Percentiles rank a stretch among this genome's conserved stretches.
These are phyloP conservation scores for Sebastes wilsoni DNA, from an alignment of 2,797 vertebrate genomes.

Conservation along the genomic window DNA sequence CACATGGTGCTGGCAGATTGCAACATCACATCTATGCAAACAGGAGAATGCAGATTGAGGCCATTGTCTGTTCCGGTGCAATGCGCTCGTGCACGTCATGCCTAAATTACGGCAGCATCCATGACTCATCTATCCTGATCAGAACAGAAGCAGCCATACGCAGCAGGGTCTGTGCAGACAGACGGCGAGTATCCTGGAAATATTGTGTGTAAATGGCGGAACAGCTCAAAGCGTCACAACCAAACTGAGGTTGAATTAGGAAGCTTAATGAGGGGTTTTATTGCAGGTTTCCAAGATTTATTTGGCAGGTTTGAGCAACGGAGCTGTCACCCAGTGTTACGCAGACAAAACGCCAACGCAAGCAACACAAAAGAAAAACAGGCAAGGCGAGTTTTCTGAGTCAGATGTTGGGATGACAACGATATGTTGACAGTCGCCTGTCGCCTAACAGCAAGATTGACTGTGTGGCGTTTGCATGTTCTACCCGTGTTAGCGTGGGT, in stretches of 20 bases:
- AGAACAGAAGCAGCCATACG: not conserved
- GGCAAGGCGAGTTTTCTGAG: not conserved
- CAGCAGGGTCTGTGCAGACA: not conserved
- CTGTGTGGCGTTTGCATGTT: too few species aligned
- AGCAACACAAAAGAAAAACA: not conserved
- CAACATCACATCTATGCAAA: not conserved
- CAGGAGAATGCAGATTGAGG: not conserved
- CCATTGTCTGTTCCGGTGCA: not conserved
- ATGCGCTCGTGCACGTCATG: not conserved
- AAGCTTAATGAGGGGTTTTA: constrained; percentile 12
- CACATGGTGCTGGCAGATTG: not conserved
- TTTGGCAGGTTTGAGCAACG: not conserved
- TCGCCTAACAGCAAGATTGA: too few species aligned
- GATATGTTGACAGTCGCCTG: not conserved
- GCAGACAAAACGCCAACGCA: not conserved
- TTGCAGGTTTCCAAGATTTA: constrained; percentile 6
- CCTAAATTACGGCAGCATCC: not conserved
- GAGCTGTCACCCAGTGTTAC: not conserved
- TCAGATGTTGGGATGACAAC: not conserved
- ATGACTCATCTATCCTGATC: constrained; percentile 18
- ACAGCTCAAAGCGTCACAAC: not conserved
- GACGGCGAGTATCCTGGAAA: not conserved
- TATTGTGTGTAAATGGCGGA: not conserved
- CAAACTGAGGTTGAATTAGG: not conserved
- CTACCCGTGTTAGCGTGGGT: too few species aligned